Base-by-base conservation (phyloP, 2,888 invertebrate species). In the Apotomis betuletana region DNA sequence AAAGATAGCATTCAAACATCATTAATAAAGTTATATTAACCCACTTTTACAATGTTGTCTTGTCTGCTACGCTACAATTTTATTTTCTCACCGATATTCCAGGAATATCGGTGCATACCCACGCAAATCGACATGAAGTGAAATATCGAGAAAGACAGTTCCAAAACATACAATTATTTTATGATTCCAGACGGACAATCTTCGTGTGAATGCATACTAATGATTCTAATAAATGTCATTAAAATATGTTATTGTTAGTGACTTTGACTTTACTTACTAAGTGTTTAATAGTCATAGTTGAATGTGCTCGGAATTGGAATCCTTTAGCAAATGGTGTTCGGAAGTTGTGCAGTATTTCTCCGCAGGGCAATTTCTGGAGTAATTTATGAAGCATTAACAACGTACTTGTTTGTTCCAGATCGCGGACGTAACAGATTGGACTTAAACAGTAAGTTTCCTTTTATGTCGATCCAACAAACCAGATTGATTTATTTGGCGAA, bases 391-490 rank as follows among this genome's bases (percentile, higher is more conserved):
- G 9, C n/a, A 59, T 70, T 70, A 70, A 69, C 58, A 41, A 44
- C 58, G 58, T 44, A 5, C 52, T 74, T 75, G 71, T 78, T 80
- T 80, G 80, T 81, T 82, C 67, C 76, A 82, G 82, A 74, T 81
- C 77, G 71, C 62, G 75, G 67, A 70, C 69, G 65, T 73, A 73
- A 70, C 77, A 68, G 70, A 74, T 77, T 77, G 77, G 79, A 80
- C 75, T 55, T 75, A 75, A 61, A 77, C 69, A 78, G 81, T 83
- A 77, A 81, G 82, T 80, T 73, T 70, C 49, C 38, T 73, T 75
- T 59, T 68, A 15, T 73, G 60, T 70, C 73, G 67, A 49, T 15
- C 64, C 54, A 67, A 59, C 49, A 3, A 52, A 15, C 13, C 10
- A 60, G n/a, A 49, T 49, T 49, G 10, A 49, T 49, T 6, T 49